Conservation (phyloP, 2,888 invertebrate species). For the Byasa hedistus region DNA sequence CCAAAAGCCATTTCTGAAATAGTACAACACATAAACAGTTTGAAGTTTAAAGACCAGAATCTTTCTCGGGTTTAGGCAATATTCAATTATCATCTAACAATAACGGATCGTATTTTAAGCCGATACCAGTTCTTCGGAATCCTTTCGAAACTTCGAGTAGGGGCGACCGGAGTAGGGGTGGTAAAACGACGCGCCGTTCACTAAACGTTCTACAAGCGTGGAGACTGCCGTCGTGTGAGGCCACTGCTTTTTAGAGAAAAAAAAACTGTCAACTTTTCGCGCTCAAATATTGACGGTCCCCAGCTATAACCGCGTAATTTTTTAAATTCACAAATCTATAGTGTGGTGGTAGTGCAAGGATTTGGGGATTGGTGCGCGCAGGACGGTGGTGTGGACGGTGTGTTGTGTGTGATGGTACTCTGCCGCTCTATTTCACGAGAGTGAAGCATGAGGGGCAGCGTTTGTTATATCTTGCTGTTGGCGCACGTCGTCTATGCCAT, state of each 20-base stretch:
- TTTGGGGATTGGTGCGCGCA: conserved; percentile 47
- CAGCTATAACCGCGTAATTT: conserved; percentile 42
- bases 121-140: conserved; percentile 54
- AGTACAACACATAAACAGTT: neutral
- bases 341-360: conserved; percentile 43
- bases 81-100: conserved; percentile 58
- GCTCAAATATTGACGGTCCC: conserved; percentile 32
- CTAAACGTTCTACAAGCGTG: conserved; percentile 62
- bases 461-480: conserved; percentile 67
- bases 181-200: conserved; percentile 68
- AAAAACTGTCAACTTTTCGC: conserved; percentile 39
- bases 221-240: conserved; percentile 60
- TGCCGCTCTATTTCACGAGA: conserved; percentile 66
- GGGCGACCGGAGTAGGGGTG: conserved; percentile 72
- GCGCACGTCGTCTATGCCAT: conserved; percentile 75
- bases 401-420: conserved; percentile 72
- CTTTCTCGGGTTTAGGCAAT: conserved; percentile 55
- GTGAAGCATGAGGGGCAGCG: conserved; percentile 72
- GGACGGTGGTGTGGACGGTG: conserved; percentile 50
- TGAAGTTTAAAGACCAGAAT: conserved; percentile 4
- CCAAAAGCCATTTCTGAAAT: conserved; percentile 4
- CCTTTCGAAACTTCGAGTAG: conserved; percentile 75
- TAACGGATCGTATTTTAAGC: conserved; percentile 46
- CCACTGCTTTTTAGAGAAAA: conserved; percentile 49
- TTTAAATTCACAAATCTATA: conserved; percentile 35